Evolutionary conservation across 2,888 invertebrate species (phyloP).

Genomic region (Plagodis pulveraria): DNA sequence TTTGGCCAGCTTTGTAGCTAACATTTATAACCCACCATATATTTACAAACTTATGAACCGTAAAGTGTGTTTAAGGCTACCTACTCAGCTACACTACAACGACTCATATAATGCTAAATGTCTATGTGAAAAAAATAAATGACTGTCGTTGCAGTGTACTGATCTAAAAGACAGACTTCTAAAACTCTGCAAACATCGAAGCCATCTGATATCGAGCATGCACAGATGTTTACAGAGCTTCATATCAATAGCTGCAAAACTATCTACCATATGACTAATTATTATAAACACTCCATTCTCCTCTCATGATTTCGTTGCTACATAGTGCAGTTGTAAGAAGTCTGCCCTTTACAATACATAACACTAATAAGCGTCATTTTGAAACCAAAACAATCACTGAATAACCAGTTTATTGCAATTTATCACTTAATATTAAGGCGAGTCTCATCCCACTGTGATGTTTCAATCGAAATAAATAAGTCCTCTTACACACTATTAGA

Average conservation of each 20-base stretch:
- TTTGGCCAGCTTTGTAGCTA: constrained; percentile 42
- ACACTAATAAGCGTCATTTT: constrained; percentile 72
- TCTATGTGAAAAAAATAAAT: constrained; percentile 24
- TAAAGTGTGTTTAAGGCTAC: constrained; percentile 21
- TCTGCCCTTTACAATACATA: constrained; percentile 47
- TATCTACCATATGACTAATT: not conserved
- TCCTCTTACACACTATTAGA: constrained; percentile 78
- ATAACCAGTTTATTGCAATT: constrained; percentile 54
- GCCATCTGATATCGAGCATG: not conserved
- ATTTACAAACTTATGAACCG: constrained; percentile 35
- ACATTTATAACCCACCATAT: constrained; percentile 27
- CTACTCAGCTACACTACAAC: constrained; percentile 21
- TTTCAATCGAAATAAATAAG: constrained; percentile 77
- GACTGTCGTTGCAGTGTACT: constrained; percentile 16
- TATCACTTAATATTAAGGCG: constrained; percentile 58
- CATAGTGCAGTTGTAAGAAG: constrained; percentile 4
- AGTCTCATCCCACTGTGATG: constrained; percentile 74
- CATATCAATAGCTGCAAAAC: not conserved
- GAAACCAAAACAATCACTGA: constrained; percentile 60
- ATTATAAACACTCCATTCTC: too few species aligned
- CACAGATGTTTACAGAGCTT: too few species aligned
- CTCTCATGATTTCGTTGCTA: not conserved
- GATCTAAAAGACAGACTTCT: constrained; percentile 3
- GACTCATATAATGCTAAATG: constrained; percentile 11
- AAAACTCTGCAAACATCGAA: constrained; percentile 24